Percentiles rank a stretch among this genome's conserved stretches.
These are phyloP conservation scores for Escarpia spicata DNA, from an alignment of 2,888 invertebrate species.

Conservation along the genomic window DNA sequence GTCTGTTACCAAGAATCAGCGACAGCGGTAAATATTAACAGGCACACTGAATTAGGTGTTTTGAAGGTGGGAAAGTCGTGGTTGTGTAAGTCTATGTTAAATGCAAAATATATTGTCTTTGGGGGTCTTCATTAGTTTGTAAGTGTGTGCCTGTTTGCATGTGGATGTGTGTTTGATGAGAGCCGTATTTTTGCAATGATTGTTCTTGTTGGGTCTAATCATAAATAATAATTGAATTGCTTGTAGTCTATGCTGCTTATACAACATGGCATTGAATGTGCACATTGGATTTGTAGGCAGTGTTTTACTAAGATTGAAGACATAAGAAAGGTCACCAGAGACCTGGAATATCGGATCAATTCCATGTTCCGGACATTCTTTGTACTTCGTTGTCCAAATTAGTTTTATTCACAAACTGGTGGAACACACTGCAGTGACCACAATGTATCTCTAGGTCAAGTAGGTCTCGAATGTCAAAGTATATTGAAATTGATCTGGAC, in stretches of 20 bases:
- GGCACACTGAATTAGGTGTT: too few species aligned
- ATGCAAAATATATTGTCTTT: not conserved
- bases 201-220: not conserved
- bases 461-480: not conserved
- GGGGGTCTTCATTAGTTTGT: not conserved
- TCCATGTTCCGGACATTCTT: not conserved
- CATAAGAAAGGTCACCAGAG: not conserved
- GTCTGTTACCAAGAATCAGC: too few species aligned
- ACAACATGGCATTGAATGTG: not conserved
- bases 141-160: not conserved
- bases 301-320: not conserved
- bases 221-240: not conserved
- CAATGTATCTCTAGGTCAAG: not conserved
- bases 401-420: not conserved
- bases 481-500: not conserved
- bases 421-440: not conserved
- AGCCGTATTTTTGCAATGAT: not conserved
- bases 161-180: not conserved
- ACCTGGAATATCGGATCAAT: not conserved
- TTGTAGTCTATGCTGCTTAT: not conserved
- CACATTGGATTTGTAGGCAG: not conserved
- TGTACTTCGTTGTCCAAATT: not conserved
- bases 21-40: too few species aligned
- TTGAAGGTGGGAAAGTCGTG: too few species aligned
- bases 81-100: not conserved